Percentiles rank a stretch among this genome's conserved stretches.
phyloP scores from a whole-genome alignment of 2,113 vertebrate genomes.

The Etia nguti region DNA sequence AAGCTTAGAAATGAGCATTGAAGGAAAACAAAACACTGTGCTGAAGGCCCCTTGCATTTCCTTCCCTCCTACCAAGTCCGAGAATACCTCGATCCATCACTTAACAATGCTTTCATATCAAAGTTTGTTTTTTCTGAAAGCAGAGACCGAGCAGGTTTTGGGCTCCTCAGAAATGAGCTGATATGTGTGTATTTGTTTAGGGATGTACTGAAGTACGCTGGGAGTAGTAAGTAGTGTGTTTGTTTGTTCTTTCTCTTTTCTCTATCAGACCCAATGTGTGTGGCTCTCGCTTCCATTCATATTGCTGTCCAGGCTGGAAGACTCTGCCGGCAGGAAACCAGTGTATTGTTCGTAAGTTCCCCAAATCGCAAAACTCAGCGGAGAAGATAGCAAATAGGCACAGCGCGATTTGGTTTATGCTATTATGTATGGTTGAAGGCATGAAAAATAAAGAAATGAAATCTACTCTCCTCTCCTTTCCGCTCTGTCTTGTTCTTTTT shows the following conservation, averaged over 20 bases:
- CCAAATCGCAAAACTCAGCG: neutral
- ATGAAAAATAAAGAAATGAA: neutral
- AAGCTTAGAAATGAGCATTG: slow-evolving; percentile 21
- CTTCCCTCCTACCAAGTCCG: neutral
- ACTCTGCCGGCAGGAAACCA: slow-evolving; percentile 95
- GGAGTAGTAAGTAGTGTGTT: slow-evolving; percentile 4
- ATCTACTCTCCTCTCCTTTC: neutral
- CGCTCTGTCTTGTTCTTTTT: neutral
- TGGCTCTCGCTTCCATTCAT: slow-evolving; percentile 96
- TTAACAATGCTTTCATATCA: slow-evolving; percentile 17
- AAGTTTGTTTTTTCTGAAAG: slow-evolving; percentile 28
- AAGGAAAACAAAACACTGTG: slow-evolving; percentile 45
- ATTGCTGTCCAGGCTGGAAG: slow-evolving; percentile 98
- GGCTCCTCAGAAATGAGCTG: slow-evolving; percentile 21
- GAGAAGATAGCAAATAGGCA: neutral
- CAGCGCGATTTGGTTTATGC: neutral
- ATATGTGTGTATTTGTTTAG: slow-evolving; percentile 33
- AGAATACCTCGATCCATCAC: slow-evolving; percentile 35
- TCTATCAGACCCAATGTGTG: slow-evolving; percentile 90
- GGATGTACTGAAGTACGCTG: slow-evolving; percentile 21
- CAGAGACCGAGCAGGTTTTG: neutral
- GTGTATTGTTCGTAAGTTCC: slow-evolving; percentile 97
- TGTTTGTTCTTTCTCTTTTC: slow-evolving; percentile 37
- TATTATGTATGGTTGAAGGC: neutral
- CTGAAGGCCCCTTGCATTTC: neutral